Evolutionary conservation across 2,888 invertebrate species (phyloP).

Genomic region (Oxytorus armatus): DNA sequence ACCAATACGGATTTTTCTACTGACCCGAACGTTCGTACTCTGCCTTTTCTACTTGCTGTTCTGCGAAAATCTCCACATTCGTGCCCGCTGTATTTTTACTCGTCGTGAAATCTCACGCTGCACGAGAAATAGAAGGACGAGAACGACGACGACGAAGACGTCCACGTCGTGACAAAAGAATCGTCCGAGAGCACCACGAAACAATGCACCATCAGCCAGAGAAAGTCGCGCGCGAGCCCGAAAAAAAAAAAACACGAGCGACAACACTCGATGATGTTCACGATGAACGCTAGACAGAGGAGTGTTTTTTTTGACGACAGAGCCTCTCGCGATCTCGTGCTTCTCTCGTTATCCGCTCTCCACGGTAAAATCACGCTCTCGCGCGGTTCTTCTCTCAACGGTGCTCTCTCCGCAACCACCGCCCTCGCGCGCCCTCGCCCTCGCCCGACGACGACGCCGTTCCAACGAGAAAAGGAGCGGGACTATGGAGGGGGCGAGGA

Average conservation of each 20-base stretch:
- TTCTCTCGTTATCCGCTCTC: slow-evolving; percentile 38
- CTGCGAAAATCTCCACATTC: background rate
- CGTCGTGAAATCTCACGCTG: background rate
- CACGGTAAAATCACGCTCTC: slow-evolving; percentile 38
- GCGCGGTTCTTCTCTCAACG: slow-evolving; percentile 43
- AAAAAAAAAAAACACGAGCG: slow-evolving; percentile 22
- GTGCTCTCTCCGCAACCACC: slow-evolving; percentile 49
- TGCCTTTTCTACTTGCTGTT: slow-evolving; percentile 6
- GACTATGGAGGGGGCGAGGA: slow-evolving; percentile 33
- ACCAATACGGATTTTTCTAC: slow-evolving; percentile 11
- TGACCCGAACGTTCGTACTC: background rate
- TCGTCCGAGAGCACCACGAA: slow-evolving; percentile 51
- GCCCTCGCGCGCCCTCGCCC: slow-evolving; percentile 67
- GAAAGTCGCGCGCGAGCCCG: slow-evolving; percentile 22
- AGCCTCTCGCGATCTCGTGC: slow-evolving; percentile 47
- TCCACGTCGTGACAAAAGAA: slow-evolving; percentile 37
- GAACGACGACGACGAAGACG: slow-evolving; percentile 34
- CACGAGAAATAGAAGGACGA: slow-evolving; percentile 31
- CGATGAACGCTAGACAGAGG: slow-evolving; percentile 54
- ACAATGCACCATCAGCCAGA: slow-evolving; percentile 34
- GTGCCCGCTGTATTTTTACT: background rate
- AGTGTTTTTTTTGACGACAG: slow-evolving; percentile 40
- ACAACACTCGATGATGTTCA: slow-evolving; percentile 31
- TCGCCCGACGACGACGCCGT: slow-evolving; percentile 61
- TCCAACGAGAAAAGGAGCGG: slow-evolving; percentile 37